Evolutionary conservation across 37 sponge, comb jelly and placozoan genomes (phyloP).

Genomic region (Chondrilla cf. caribensis): DNA sequence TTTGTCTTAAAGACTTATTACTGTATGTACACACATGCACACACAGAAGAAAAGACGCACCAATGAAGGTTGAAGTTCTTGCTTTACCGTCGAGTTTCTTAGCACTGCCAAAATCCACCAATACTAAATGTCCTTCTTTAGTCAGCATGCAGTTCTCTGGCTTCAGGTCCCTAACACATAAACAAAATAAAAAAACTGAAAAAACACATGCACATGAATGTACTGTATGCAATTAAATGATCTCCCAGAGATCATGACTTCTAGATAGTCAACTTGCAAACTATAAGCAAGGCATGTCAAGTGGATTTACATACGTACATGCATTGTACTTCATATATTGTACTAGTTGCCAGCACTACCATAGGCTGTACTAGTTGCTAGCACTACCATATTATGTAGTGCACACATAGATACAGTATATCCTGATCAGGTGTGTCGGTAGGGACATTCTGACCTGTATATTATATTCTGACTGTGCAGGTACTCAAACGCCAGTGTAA

Average conservation of each 20-base stretch:
- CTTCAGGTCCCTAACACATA: slow-evolving; percentile 84
- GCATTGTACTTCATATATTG: too few relatives aligned
- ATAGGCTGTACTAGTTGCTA: too few relatives aligned
- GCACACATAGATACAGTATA: too few relatives aligned
- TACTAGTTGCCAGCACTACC: too few relatives aligned
- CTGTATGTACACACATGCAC: too few relatives aligned
- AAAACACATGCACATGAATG: background rate
- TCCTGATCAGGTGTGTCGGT: too few relatives aligned
- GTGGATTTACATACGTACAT: too few relatives aligned
- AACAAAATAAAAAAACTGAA: background rate
- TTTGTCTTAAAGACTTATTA: too few relatives aligned
- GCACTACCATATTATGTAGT: too few relatives aligned
- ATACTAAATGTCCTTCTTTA: slow-evolving; percentile 59
- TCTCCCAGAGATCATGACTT: too few relatives aligned
- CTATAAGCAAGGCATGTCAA: too few relatives aligned
- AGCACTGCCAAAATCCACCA: slow-evolving; percentile 86
- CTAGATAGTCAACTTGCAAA: too few relatives aligned
- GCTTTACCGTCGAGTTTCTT: slow-evolving; percentile 51
- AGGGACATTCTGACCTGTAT: slow-evolving; percentile 74
- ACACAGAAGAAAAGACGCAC: slow-evolving; percentile 22
- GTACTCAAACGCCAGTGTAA: slow-evolving; percentile 75
- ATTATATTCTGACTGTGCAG: slow-evolving; percentile 77
- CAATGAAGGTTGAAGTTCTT: slow-evolving; percentile 68
- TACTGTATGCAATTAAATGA: background rate
- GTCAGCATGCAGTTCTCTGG: slow-evolving; percentile 81